A percentile compares a stretch with the other conserved stretches of the same genome.
Evolutionary conservation across 2,797 vertebrate genomes (phyloP).

Genomic region (Rhyacichthys aspro): DNA sequence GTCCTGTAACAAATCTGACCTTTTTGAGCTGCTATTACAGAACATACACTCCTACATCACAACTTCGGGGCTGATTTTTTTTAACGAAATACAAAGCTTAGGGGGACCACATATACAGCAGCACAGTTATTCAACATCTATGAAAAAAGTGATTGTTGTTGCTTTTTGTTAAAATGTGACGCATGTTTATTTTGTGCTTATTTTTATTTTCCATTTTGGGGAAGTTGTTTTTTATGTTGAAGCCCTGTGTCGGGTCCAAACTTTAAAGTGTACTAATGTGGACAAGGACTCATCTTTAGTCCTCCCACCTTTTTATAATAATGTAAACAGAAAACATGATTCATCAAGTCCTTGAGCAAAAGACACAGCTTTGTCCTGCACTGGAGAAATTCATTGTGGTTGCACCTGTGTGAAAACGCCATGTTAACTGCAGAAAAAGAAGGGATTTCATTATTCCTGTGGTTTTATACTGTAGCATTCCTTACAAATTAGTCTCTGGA

Average conservation of each 20-base stretch:
- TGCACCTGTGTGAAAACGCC: constrained; percentile 31
- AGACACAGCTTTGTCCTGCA: constrained; percentile 12
- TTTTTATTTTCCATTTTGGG: constrained; percentile 71
- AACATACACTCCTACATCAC: constrained; percentile 22
- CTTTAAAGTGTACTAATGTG: constrained; percentile 16
- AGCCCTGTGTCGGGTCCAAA: constrained; percentile 62
- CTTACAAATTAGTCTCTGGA: not conserved
- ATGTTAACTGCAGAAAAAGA: constrained; percentile 22
- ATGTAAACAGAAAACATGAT: constrained; percentile 12
- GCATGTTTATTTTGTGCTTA: constrained; percentile 29
- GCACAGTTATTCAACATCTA: constrained; percentile 47
- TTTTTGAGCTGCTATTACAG: constrained; percentile 56
- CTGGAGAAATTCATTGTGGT: constrained; percentile 24
- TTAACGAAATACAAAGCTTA: constrained; percentile 9
- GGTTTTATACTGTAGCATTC: constrained; percentile 27
- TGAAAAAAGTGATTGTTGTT: constrained; percentile 38
- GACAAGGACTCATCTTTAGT: constrained; percentile 14
- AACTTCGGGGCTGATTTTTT: not conserved
- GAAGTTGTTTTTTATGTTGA: constrained; percentile 60
- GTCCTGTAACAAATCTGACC: constrained; percentile 6
- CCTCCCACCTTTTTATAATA: constrained; percentile 3
- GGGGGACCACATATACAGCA: constrained; percentile 70
- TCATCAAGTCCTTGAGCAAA: not conserved
- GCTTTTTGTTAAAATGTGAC: constrained; percentile 47
- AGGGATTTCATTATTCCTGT: constrained; percentile 31